Base-by-base conservation (phyloP, 2,113 vertebrate genomes). In the Nothocercus julius region DNA sequence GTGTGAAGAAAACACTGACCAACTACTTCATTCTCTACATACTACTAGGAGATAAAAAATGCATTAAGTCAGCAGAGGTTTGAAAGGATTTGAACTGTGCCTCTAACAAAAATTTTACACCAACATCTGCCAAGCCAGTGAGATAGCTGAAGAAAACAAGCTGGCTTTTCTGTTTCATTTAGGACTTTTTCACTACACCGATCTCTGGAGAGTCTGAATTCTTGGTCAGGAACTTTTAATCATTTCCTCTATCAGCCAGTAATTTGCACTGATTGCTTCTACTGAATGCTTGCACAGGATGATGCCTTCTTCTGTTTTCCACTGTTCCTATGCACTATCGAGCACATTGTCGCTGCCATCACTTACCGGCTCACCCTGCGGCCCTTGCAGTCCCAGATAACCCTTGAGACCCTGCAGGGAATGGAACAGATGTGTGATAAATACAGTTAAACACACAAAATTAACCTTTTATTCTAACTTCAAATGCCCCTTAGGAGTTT, bases 351-450 rank as follows among this genome's bases (percentile, higher is more conserved):
- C 53, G 3, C 13, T 49, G 67, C 30, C 16, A 77, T 8, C 28
- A 96, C 98, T 98, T 96, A 99, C 99, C 97, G 98, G 98, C 94
- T 99, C 98, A 89, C 99, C 99, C 90, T 40, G 97, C 22, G 94
- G 97, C 62, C 99, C 99, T 36, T 72, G 94, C 64, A 96, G 97
- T 28, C 99, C 99, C 14, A 88, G 92, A 97, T 99, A 97, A 92
- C 99, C 99, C 97, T 99, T 99, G 68, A 96, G 96, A 97, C 99
- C 99, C 99, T 99, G 95, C 9, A 96, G 73, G 62, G 4, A 38
- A 61, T 92, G 64, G 82, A 82, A 92, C 38, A 97, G 34, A 8
- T 38, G 32, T 27, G 6, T 70, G 61, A 92, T 67, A 68, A 89
- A 89, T 34, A 80, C 56, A 88, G 15, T 68, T 75, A 85, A 66